These are phyloP conservation scores for Halyomorpha halys DNA, from an alignment of 1,140 invertebrate species.

Conservation along the genomic window DNA sequence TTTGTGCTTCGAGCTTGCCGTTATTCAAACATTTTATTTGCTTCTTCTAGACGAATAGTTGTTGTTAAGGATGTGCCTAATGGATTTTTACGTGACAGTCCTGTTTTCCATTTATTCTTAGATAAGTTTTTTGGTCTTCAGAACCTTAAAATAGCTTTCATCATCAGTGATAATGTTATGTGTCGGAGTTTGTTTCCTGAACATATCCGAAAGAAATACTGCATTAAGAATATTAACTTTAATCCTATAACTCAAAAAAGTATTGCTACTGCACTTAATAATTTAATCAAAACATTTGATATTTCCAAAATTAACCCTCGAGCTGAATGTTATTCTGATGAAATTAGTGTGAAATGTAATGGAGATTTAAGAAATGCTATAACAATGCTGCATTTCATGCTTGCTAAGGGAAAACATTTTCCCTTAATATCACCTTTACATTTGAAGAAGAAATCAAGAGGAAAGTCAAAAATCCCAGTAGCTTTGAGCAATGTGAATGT, in stretches of 20 bases:
- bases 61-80: slow-evolving; percentile 25
- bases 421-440: not conserved
- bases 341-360: slow-evolving; percentile 15
- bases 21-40: slow-evolving; percentile 20
- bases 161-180: slow-evolving; percentile 19
- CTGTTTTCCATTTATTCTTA: slow-evolving; percentile 21
- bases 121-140: not conserved
- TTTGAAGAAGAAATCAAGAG: slow-evolving; percentile 8
- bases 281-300: slow-evolving; percentile 11
- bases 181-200: slow-evolving; percentile 21
- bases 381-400: slow-evolving; percentile 16
- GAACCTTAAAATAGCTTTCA: slow-evolving; percentile 15
- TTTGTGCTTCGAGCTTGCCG: slow-evolving; percentile 20
- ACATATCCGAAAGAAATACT: not conserved
- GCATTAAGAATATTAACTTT: slow-evolving; percentile 18
- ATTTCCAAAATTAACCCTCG: not conserved
- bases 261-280: slow-evolving; percentile 3
- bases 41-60: not conserved
- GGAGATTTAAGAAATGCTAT: slow-evolving; percentile 26
- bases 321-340: slow-evolving; percentile 3
- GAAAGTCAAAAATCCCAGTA: slow-evolving; percentile 2
- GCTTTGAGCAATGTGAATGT: not conserved
- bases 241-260: slow-evolving; percentile 23
- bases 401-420: not conserved
- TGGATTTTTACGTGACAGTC: slow-evolving; percentile 17